A percentile compares a stretch with the other conserved stretches of the same genome.
Conservation (phyloP, 2,888 invertebrate species). For the Drosophila ustulata region DNA sequence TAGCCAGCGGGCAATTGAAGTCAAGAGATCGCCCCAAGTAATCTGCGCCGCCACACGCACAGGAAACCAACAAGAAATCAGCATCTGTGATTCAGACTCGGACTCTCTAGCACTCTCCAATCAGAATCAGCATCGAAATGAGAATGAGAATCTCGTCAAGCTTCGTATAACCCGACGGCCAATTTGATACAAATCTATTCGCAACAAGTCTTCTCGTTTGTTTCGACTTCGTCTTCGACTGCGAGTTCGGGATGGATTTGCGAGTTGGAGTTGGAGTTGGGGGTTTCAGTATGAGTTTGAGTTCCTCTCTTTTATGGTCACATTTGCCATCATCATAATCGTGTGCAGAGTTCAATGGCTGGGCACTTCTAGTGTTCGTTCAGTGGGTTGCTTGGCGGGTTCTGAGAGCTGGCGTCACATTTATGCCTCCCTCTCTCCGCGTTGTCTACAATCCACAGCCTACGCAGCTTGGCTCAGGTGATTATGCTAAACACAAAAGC, state of each 20-base stretch:
- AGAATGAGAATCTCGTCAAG: constrained; percentile 54
- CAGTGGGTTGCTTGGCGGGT: constrained; percentile 48
- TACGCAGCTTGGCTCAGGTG: constrained; percentile 32
- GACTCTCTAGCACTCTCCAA: constrained; percentile 2
- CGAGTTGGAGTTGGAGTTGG: background rate
- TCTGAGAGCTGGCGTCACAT: constrained; percentile 37
- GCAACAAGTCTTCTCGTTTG: constrained; percentile 58
- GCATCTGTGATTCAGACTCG: constrained; percentile 43
- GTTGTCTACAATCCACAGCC: background rate
- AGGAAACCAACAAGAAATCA: constrained; percentile 66
- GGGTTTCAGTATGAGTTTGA: constrained; percentile 16
- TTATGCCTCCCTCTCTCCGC: constrained; percentile 19
- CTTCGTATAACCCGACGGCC: constrained; percentile 55
- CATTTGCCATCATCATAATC: constrained; percentile 72
- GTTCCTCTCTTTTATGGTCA: constrained; percentile 58
- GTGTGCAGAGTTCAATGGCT: constrained; percentile 69
- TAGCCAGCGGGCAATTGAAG: constrained; percentile 51
- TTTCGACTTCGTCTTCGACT: constrained; percentile 5
- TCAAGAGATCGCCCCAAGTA: constrained; percentile 49
- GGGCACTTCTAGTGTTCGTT: constrained; percentile 39
- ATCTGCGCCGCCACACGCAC: constrained; percentile 60
- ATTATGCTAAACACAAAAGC: constrained; percentile 53
- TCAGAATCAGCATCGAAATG: constrained; percentile 30
- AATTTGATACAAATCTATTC: constrained; percentile 69
- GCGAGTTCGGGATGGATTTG: constrained; percentile 3